Evolutionary conservation across 2,888 invertebrate genomes (phyloP), one percentile per base, ranked within the genome.

Genomic region (Erpobdella octoculata): DNA sequence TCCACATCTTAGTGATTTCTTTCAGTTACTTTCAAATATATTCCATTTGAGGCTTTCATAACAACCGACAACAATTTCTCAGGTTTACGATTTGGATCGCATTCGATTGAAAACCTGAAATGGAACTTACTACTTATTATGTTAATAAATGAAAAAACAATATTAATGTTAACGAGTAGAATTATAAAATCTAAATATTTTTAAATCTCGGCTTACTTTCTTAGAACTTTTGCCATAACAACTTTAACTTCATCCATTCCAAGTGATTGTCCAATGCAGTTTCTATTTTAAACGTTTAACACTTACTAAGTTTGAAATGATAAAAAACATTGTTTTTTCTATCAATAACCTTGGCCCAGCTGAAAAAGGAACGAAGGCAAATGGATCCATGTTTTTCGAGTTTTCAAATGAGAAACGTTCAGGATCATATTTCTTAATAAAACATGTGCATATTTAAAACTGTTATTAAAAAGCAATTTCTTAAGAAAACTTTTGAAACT

Each of bases 291-390:
- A n/a, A n/a, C n/a, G n/a, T n/a, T n/a, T n/a, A n/a, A n/a, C n/a
- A n/a, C n/a, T n/a, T n/a, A n/a, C n/a, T n/a, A n/a, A n/a, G n/a
- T n/a, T n/a, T n/a, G n/a, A n/a, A n/a, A n/a, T n/a, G n/a, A n/a
- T n/a, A n/a, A n/a, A n/a, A n/a, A n/a, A n/a, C n/a, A n/a, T n/a
- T n/a, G n/a, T n/a, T n/a, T n/a, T n/a, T n/a, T n/a, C n/a, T n/a
- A n/a, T n/a, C n/a, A n/a, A n/a, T n/a, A n/a, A 79, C 78, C 79
- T 77, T 37, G 80, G 78, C 21, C 81, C 80, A 8, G 79, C 80
- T n/a, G 79, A 78, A 67, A 80, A 80, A 4, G 80, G 80, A 6
- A 80, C 73, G 72, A 76, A 79, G 9, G 75, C 75, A 73, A 74
- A 79, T 12, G 76, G 73, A 66, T 80, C 78, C 70, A 75, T 76